Percentiles rank a stretch among this genome's conserved stretches.
phyloP scores from a whole-genome alignment of 2,113 vertebrate genomes.

The Hemicordylus capensis region DNA sequence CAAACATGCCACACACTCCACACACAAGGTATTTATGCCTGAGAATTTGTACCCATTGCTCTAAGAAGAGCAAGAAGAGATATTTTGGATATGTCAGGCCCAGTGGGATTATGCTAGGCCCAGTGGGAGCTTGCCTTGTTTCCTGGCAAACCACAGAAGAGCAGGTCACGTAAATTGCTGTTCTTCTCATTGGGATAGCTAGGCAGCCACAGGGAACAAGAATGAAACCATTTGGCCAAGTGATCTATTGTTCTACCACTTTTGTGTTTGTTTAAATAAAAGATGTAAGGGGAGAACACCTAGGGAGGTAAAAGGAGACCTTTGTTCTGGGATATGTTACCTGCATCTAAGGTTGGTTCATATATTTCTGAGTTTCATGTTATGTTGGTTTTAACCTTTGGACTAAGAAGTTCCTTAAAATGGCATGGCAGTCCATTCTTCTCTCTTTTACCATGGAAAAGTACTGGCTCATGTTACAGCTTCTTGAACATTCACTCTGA shows the following conservation, averaged over 20 bases:
- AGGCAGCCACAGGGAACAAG: fast-evolving
- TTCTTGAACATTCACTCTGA: neutral
- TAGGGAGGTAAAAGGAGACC: constrained; percentile 14
- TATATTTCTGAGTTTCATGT: neutral
- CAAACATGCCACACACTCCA: neutral
- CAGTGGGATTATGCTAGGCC: neutral
- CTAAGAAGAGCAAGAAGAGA: neutral
- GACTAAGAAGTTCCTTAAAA: neutral
- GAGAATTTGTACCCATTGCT: neutral
- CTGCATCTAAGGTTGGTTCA: neutral
- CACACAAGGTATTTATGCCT: neutral
- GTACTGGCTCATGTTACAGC: neutral
- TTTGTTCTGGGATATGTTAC: neutral
- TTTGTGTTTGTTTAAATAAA: constrained; percentile 18
- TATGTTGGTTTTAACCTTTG: neutral
- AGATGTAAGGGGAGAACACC: constrained; percentile 7
- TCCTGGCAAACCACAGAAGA: neutral
- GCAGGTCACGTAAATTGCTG: fast-evolving
- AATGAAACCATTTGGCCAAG: fast-evolving
- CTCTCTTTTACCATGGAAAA: neutral
- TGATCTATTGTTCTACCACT: neutral
- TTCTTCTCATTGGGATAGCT: neutral
- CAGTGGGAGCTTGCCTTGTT: neutral
- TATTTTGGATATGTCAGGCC: neutral
- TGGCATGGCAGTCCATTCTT: neutral